phyloP scores from a whole-genome alignment of 2,113 vertebrate genomes.

The Orycteropus afer region DNA sequence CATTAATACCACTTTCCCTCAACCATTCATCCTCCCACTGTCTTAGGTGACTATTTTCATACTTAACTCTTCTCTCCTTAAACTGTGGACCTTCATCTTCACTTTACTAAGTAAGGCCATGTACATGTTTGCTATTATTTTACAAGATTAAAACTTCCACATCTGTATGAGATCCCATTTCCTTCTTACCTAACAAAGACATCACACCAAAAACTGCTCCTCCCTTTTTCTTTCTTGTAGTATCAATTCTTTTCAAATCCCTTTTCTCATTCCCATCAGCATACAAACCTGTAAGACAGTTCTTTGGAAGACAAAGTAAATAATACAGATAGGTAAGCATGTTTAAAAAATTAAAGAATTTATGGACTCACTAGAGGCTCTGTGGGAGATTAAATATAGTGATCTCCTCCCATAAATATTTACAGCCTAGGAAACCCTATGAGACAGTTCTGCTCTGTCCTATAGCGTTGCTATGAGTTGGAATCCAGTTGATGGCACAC shows the following conservation, averaged over 20 bases:
- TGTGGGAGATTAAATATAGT: background rate
- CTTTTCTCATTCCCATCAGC: background rate
- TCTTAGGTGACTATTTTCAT: background rate
- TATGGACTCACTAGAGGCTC: background rate
- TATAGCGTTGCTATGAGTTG: background rate
- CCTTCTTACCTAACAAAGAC: background rate
- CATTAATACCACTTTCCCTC: background rate
- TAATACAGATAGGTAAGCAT: background rate
- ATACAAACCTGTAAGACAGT: background rate
- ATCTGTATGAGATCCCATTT: background rate
- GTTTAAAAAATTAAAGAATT: background rate
- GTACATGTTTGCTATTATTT: background rate
- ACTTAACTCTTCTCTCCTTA: background rate
- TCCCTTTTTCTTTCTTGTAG: background rate
- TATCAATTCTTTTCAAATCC: background rate
- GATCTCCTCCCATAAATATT: too few relatives aligned
- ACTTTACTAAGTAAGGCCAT: background rate
- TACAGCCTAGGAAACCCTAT: too few relatives aligned
- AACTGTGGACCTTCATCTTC: background rate
- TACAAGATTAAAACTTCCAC: background rate
- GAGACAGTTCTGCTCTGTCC: too few relatives aligned
- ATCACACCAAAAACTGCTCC: background rate
- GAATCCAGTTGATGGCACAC: background rate
- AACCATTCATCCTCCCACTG: background rate
- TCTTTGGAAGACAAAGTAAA: background rate